These are phyloP conservation scores for Riptortus pedestris DNA, from an alignment of 1,140 invertebrate species.

Conservation along the genomic window DNA sequence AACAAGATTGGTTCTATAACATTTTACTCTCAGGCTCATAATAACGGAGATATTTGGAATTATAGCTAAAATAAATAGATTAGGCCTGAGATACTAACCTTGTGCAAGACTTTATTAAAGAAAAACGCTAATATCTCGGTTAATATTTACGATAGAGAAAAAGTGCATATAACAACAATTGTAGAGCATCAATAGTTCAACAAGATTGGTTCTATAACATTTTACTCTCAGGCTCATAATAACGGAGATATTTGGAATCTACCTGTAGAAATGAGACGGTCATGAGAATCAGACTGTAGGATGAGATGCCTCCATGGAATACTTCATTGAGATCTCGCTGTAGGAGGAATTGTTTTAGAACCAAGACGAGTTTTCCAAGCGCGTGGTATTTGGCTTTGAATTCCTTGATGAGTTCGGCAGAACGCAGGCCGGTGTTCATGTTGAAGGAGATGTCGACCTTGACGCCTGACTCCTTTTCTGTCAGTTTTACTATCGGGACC, in stretches of 20 bases:
- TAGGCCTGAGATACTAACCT: too few species aligned
- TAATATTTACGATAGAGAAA: too few species aligned
- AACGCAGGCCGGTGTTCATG: constrained; percentile 90
- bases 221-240: too few species aligned
- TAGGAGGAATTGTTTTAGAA: constrained; percentile 93
- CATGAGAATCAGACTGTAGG: constrained; percentile 96
- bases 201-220: too few species aligned
- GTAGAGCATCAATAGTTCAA: too few species aligned
- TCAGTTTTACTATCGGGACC: constrained; percentile 94
- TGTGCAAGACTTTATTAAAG: too few species aligned
- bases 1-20: too few species aligned
- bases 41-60: too few species aligned
- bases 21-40: too few species aligned
- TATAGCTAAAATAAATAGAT: too few species aligned
- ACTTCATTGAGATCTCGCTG: constrained; percentile 97
- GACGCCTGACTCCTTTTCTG: constrained; percentile 86
- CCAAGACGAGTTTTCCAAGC: constrained; percentile 85
- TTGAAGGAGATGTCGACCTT: constrained; percentile 97
- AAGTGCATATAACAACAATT: too few species aligned
- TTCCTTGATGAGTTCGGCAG: constrained; percentile 86
- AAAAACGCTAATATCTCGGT: too few species aligned
- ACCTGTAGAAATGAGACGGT: constrained; percentile 95
- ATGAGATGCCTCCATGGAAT: constrained; percentile 96
- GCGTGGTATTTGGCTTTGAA: constrained; percentile 71
- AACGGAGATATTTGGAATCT: background rate